Evolutionary conservation across 2,113 vertebrate genomes (phyloP), one percentile per base, ranked within the genome.

Genomic region (Crotalus helleri): DNA sequence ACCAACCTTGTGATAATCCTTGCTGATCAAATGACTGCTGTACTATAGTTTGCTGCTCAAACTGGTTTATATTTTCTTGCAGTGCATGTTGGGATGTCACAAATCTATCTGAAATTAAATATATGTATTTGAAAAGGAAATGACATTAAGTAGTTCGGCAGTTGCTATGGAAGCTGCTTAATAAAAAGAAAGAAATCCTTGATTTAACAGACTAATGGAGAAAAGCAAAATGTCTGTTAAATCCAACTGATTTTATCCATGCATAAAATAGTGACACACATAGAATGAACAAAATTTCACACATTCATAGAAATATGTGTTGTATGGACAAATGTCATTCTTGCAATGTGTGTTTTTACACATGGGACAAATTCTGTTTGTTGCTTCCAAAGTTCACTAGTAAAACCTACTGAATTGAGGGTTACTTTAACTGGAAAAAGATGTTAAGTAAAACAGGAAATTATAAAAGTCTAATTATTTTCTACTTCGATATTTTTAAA

Each of bases 21-120:
- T 98, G 98, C 92, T 99, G 99, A 96, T 99, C 98, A 97, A 98
- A 99, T 0, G 98, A 90, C n/a, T 98, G 98, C 96, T 98, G 98
- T 26, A 98, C 97, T 92, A 99, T 97, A 33, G 97, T 88, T 87
- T 98, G 97, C 26, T 98, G 97, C 74, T 98, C 98, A 96, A 98
- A 99, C 11, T 98, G 98, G 95, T 97, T 96, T 88, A 99, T 99
- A 93, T 98, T 99, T 93, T 98, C 98, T 92, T 98, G 98, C 92
- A 99, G 96, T 94, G 97, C 55, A 97, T 99, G 98, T 74, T 99
- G 98, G 26, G 98, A 96, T 51, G 97, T 98, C 96, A 99, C 99
- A 96, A 98, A 99, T 6, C 98, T 98, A 95, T 99, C 99, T 99
- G 95, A 97, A 94, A 95, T 74, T 46, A 88, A 81, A 39, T 23